phyloP scores from a whole-genome alignment of 2,888 invertebrate species.

The Augochlorella aurata region DNA sequence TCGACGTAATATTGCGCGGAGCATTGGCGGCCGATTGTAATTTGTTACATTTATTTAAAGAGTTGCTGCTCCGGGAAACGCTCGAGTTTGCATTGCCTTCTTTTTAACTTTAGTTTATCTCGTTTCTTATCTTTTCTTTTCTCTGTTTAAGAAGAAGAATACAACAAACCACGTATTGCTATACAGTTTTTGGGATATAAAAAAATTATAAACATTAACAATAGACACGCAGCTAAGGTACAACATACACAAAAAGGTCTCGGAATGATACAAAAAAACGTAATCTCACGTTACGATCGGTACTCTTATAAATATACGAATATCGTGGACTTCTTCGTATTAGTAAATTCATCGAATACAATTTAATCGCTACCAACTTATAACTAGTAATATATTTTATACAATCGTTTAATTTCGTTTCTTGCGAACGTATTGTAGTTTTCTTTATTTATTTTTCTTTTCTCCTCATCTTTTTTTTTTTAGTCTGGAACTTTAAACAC shows the following conservation, averaged over 20 bases:
- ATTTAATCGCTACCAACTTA: slow-evolving; percentile 68
- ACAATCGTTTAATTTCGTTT: slow-evolving; percentile 64
- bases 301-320: slow-evolving; percentile 68
- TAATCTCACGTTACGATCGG: slow-evolving; percentile 56
- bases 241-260: slow-evolving; percentile 58
- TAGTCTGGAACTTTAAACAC: slow-evolving; percentile 64
- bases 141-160: slow-evolving; percentile 71
- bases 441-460: slow-evolving; percentile 1
- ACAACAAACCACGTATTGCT: slow-evolving; percentile 76
- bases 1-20: slow-evolving; percentile 68
- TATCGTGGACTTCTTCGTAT: slow-evolving; percentile 64
- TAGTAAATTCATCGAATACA: slow-evolving; percentile 66
- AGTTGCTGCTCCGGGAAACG: slow-evolving; percentile 62
- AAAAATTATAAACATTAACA: slow-evolving; percentile 67
- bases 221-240: slow-evolving; percentile 67
- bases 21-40: slow-evolving; percentile 65
- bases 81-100: slow-evolving; percentile 47
- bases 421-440: slow-evolving; percentile 53
- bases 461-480: not conserved
- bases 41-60: slow-evolving; percentile 59
- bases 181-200: slow-evolving; percentile 71
- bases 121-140: slow-evolving; percentile 27
- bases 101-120: not conserved
- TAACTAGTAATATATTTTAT: slow-evolving; percentile 68
- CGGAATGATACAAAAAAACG: slow-evolving; percentile 68